Conservation (phyloP, 2,888 invertebrate genomes). For the Chironomus tentans region DNA sequence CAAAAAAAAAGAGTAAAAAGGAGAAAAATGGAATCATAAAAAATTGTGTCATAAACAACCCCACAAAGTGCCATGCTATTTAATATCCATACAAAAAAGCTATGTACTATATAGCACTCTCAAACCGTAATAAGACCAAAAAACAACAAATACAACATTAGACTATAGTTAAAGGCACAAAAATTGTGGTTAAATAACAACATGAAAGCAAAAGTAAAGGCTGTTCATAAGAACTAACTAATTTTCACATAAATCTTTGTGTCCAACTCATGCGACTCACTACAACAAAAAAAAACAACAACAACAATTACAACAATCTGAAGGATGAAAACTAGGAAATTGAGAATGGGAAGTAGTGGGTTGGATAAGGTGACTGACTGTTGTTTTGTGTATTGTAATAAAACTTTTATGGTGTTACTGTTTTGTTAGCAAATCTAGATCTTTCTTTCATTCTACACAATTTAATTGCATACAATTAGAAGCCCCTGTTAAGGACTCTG, state of each 20-base stretch:
- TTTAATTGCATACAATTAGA: slow-evolving; percentile 21
- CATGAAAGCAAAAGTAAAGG: background rate
- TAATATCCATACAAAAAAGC: background rate
- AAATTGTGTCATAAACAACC: background rate
- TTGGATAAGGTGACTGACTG: background rate
- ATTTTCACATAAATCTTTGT: slow-evolving; percentile 14
- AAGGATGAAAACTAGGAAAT: background rate
- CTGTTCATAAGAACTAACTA: slow-evolving; percentile 9
- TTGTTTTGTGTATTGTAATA: slow-evolving; percentile 9
- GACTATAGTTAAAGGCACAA: background rate
- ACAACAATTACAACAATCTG: background rate
- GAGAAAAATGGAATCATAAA: background rate
- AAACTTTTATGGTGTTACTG: slow-evolving; percentile 10
- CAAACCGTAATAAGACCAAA: background rate
- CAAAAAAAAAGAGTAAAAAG: no score
- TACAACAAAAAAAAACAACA: background rate
- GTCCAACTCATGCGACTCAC: background rate
- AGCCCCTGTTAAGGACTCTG: background rate
- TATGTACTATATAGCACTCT: background rate
- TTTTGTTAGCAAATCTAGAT: slow-evolving; percentile 16
- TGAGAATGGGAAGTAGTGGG: background rate
- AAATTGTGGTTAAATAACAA: slow-evolving; percentile 2
- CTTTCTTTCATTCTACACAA: background rate
- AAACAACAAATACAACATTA: no score
- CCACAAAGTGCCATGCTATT: background rate